phyloP scores from a whole-genome alignment of 2,888 invertebrate genomes.

The Spialia ferax region DNA sequence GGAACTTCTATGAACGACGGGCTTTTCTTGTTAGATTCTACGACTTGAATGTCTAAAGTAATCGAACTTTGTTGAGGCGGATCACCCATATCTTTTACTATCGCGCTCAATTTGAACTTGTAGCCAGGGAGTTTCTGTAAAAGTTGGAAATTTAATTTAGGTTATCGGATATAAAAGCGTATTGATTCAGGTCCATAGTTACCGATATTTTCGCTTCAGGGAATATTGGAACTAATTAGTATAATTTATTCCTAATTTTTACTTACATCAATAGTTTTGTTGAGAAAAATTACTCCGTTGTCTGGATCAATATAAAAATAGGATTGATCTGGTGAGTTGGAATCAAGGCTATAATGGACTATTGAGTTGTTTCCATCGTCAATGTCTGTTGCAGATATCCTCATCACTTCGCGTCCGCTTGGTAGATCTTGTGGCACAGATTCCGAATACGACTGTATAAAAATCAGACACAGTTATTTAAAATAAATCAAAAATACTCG shows the following conservation, averaged over 20 bases:
- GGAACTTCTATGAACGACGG: constrained; percentile 90
- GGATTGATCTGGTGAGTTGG: constrained; percentile 80
- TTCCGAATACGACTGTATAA: constrained; percentile 86
- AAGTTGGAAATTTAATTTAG: constrained; percentile 22
- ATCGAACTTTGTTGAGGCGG: constrained; percentile 89
- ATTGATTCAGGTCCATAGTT: background rate
- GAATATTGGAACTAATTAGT: background rate
- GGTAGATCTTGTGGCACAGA: constrained; percentile 94
- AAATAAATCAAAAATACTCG: background rate
- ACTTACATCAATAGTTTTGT: constrained; percentile 89
- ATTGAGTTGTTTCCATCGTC: constrained; percentile 97
- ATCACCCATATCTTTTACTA: constrained; percentile 92
- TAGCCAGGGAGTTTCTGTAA: constrained; percentile 88
- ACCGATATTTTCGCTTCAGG: background rate
- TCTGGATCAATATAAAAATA: constrained; percentile 94
- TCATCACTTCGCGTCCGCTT: constrained; percentile 92
- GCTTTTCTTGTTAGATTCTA: constrained; percentile 95
- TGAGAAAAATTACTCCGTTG: constrained; percentile 94
- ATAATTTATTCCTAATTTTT: background rate
- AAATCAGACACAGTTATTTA: constrained; percentile 47
- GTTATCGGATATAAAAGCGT: background rate
- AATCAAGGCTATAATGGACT: constrained; percentile 89
- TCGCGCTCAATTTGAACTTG: constrained; percentile 90
- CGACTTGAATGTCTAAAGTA: constrained; percentile 93
- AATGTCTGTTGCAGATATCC: constrained; percentile 96